Base-by-base conservation (phyloP, 2,797 vertebrate genomes). In the Varecia variegata region DNA sequence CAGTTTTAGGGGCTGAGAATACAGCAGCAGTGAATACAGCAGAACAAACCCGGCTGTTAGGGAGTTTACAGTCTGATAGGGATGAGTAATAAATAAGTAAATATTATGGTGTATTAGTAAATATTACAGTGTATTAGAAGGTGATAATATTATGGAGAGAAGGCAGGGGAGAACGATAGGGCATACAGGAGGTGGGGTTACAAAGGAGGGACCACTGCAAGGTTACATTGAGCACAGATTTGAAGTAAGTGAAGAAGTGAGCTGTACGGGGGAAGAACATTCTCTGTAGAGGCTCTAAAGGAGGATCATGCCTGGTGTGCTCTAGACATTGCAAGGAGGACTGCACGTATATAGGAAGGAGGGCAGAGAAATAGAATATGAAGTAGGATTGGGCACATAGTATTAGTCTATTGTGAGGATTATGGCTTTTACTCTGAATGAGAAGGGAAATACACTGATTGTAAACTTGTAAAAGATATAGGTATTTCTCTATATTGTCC, bases 401-500 rank as follows among this genome's bases (percentile, higher is more conserved):
- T 27, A 4, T 54, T 52, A 67, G 71, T 73, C 25, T 80, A 1
- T 62, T 60, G 0, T 60, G 65, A 84, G 58, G 67, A 80, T 81
- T 94, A 54, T 62, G 54, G 47, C 67, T 68, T 92, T 93, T 79
- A 82, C 21, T 90, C 76, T 60, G 50, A 92, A 56, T 86, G 60
- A 79, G 73, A 88, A 74, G 40, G 25, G 65, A 92, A 91, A 81
- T 80, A 58, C 18, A 84, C 65, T 20, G 40, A 43, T 71, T 43
- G 6, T 79, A 56, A 88, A 88, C 79, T 73, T 94, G n/a, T 91
- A 52, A 88, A 95, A 96, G 21, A 58, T 25, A 30, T 14, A 45
- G 30, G 4, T 91, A 32, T 50, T 92, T n/a, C n/a, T 96, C 32
- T 47, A 4, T 12, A 74, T 94, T 95, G 32, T 71, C 47, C 62